Conservation (phyloP, 2,888 invertebrate species). For the Drosophila robusta region DNA sequence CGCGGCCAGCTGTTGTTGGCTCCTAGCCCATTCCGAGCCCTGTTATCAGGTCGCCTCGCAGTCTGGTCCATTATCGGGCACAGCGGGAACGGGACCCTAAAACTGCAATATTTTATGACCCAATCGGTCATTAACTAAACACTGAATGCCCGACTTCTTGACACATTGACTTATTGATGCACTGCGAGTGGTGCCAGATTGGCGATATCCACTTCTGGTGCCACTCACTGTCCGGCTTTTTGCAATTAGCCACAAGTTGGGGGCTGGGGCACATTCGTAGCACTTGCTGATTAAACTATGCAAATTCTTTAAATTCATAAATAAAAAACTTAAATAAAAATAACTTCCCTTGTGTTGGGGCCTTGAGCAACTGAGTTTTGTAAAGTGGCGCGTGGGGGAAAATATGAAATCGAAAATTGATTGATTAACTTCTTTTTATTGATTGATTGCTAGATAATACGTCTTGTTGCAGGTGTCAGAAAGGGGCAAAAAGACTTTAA, state of each 20-base stretch:
- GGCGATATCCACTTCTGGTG: background rate
- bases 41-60: constrained; percentile 72
- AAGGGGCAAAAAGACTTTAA: background rate
- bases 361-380: constrained; percentile 4
- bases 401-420: constrained; percentile 8
- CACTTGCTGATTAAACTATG: background rate
- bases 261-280: background rate
- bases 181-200: constrained; percentile 14
- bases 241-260: constrained; percentile 19
- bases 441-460: constrained; percentile 8
- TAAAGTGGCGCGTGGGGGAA: constrained; percentile 8
- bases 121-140: constrained; percentile 48
- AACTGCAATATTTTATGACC: constrained; percentile 51
- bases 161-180: constrained; percentile 20
- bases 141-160: constrained; percentile 24
- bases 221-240: constrained; percentile 14
- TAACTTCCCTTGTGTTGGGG: constrained; percentile 1
- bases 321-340: background rate
- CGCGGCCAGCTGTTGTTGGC: no score
- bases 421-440: constrained; percentile 8
- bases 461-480: background rate
- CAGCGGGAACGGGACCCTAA: constrained; percentile 25
- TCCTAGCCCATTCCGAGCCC: background rate
- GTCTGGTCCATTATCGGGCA: constrained; percentile 67
- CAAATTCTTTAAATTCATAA: background rate